These are phyloP conservation scores for Otolemur garnettii DNA, from an alignment of 2,113 vertebrate species.

Conservation along the genomic window DNA sequence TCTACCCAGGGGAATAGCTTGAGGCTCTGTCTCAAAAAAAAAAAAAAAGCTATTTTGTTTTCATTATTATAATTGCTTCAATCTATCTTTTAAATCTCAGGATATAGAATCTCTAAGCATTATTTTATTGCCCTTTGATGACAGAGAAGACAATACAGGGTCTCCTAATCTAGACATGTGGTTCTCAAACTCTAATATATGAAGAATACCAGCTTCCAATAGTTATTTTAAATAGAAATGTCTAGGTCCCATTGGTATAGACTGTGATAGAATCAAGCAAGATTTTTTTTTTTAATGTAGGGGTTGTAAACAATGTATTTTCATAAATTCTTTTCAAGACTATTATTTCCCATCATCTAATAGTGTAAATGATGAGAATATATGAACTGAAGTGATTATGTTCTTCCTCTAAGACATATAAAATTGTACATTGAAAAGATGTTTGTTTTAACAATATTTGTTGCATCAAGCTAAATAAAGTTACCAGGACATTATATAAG, in stretches of 20 bases:
- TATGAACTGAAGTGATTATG: neutral
- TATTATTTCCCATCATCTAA: neutral
- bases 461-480: neutral
- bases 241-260: neutral
- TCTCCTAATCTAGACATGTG: neutral
- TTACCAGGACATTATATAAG: neutral
- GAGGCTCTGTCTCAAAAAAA: too few species aligned
- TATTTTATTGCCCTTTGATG: neutral
- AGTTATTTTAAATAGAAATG: neutral
- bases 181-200: neutral
- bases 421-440: neutral
- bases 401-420: neutral
- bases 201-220: neutral
- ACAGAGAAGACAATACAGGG: neutral
- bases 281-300: neutral
- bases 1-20: too few species aligned
- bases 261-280: neutral
- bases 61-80: neutral
- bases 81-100: neutral
- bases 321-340: neutral
- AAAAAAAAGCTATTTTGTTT: neutral
- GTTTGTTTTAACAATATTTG: neutral
- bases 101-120: neutral
- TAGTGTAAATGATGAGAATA: neutral
- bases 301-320: neutral